phyloP scores from a whole-genome alignment of 2,888 invertebrate genomes.

The Acleris emargana region DNA sequence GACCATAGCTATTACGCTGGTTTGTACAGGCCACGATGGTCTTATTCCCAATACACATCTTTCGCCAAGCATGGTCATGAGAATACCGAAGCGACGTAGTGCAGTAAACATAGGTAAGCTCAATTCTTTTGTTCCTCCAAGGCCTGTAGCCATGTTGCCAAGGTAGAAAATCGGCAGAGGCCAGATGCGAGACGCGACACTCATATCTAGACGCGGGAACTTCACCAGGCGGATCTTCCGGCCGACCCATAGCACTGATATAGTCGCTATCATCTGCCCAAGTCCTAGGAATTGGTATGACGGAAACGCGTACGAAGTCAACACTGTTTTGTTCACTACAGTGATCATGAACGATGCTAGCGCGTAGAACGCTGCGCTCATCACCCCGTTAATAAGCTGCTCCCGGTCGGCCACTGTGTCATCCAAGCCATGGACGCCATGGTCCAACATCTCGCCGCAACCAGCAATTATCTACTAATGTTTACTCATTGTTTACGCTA shows the following conservation, averaged over 20 bases:
- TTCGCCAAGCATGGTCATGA: slow-evolving; percentile 99
- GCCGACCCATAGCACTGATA: slow-evolving; percentile 89
- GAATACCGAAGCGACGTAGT: slow-evolving; percentile 96
- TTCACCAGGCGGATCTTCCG: slow-evolving; percentile 88
- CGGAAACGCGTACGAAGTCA: slow-evolving; percentile 96
- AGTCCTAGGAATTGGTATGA: slow-evolving; percentile 95
- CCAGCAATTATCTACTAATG: slow-evolving; percentile 51
- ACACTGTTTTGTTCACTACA: slow-evolving; percentile 96
- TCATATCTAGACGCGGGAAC: slow-evolving; percentile 89
- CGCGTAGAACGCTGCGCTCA: slow-evolving; percentile 95
- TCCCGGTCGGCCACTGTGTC: slow-evolving; percentile 66
- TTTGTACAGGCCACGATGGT: slow-evolving; percentile 91
- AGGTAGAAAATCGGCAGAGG: slow-evolving; percentile 97
- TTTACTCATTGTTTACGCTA: slow-evolving; percentile 44
- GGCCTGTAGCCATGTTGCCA: slow-evolving; percentile 97
- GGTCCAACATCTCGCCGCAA: slow-evolving; percentile 42
- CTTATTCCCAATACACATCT: slow-evolving; percentile 91
- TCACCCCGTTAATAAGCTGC: slow-evolving; percentile 79
- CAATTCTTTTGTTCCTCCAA: slow-evolving; percentile 97
- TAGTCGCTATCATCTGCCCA: slow-evolving; percentile 96
- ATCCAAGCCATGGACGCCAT: slow-evolving; percentile 57
- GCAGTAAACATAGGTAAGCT: slow-evolving; percentile 99
- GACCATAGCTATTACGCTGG: slow-evolving; percentile 98
- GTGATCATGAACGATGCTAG: slow-evolving; percentile 97
- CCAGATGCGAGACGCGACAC: slow-evolving; percentile 92